Conservation (phyloP, 2,113 vertebrate species). For the Xenopus laevis region DNA sequence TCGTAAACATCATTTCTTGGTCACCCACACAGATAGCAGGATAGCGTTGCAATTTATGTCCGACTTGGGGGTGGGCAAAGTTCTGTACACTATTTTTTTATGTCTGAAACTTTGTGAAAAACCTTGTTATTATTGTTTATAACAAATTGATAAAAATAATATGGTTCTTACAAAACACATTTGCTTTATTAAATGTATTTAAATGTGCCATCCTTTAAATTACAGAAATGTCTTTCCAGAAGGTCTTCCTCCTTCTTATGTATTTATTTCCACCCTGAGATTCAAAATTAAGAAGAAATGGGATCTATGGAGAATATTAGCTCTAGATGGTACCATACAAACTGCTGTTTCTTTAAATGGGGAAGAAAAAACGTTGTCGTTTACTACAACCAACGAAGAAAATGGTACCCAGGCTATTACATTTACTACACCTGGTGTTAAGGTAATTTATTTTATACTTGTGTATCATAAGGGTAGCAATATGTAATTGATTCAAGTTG, state of each 20-base stretch:
- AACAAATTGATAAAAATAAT: background rate
- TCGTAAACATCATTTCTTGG: no score
- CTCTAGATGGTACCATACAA: slow-evolving; percentile 78
- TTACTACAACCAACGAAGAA: slow-evolving; percentile 82
- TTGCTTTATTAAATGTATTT: background rate
- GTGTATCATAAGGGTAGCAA: no score
- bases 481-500: no score
- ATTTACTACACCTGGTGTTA: slow-evolving; percentile 72
- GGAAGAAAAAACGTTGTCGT: slow-evolving; percentile 73
- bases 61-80: no score
- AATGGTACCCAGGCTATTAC: slow-evolving; percentile 79
- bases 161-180: no score
- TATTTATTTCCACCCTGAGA: slow-evolving; percentile 91
- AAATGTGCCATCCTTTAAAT: slow-evolving; percentile 2
- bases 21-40: no score
- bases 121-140: background rate
- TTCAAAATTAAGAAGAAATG: slow-evolving; percentile 89
- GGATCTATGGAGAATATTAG: slow-evolving; percentile 93
- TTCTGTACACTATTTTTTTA: no score
- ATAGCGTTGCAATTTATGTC: no score
- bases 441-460: slow-evolving; percentile 63
- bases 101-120: no score
- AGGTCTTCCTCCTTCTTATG: slow-evolving; percentile 93
- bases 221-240: slow-evolving; percentile 88
- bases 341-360: slow-evolving; percentile 90